A percentile compares a stretch with the other conserved stretches of the same genome.
Conservation (phyloP, 2,797 vertebrate species). For the Tokudaia muenninki region DNA sequence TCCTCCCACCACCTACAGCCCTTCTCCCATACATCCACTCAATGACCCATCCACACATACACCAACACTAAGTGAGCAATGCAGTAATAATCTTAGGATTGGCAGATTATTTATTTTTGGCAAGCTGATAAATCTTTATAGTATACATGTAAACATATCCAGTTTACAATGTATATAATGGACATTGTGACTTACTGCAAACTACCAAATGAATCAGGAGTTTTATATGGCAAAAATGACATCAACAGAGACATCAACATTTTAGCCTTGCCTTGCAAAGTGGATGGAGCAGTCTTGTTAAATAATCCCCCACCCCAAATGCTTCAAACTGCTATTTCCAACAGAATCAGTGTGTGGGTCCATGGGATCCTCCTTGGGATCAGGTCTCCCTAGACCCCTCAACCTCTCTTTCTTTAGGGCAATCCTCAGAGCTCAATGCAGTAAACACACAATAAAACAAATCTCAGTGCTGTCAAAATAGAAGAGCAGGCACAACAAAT, state of each 20-base stretch:
- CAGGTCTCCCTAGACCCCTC: background rate
- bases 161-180: background rate
- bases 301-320: constrained; percentile 34
- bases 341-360: background rate
- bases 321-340: background rate
- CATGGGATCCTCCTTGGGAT: background rate
- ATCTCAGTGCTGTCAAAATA: background rate
- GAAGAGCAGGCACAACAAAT: constrained; percentile 50
- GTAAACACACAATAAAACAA: background rate
- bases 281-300: background rate
- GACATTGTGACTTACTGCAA: background rate
- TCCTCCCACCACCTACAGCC: too few species aligned
- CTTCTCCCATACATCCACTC: background rate
- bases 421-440: background rate
- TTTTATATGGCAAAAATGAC: background rate
- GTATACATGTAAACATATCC: background rate
- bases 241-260: background rate
- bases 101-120: background rate
- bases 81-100: background rate
- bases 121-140: background rate
- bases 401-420: background rate
- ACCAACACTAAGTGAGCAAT: background rate
- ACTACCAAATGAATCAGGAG: background rate
- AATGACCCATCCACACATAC: rapidly evolving
- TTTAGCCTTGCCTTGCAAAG: background rate